Percentiles rank a stretch among this genome's conserved stretches.
Evolutionary conservation across 2,113 vertebrate species (phyloP).

Genomic region (Columbina picui): DNA sequence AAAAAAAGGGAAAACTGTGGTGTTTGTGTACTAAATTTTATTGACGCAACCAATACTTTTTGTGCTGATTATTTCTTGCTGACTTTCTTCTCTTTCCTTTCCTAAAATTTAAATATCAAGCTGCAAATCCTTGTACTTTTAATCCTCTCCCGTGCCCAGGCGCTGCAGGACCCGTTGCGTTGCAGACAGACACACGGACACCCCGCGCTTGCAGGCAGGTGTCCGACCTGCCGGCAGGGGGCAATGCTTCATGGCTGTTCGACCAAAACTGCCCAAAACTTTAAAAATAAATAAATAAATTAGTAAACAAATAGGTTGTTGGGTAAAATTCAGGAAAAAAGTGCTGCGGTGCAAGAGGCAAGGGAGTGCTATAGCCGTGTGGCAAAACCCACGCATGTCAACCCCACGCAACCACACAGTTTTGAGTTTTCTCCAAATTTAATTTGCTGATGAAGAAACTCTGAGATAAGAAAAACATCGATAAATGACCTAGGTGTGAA

Average conservation of each 20-base stretch:
- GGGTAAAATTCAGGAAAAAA: background rate
- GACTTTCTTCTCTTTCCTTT: background rate
- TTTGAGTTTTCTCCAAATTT: background rate
- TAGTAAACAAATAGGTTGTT: fast-evolving
- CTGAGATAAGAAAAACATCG: fast-evolving
- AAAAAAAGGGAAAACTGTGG: too few relatives aligned
- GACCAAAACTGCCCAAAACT: background rate
- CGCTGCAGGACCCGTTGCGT: fast-evolving
- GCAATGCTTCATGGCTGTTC: conserved; percentile 37
- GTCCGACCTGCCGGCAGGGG: conserved; percentile 33
- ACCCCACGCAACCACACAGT: fast-evolving
- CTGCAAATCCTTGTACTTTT: background rate
- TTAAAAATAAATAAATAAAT: too few relatives aligned
- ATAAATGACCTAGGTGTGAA: background rate
- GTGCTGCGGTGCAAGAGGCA: background rate
- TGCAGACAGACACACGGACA: background rate
- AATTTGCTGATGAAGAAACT: fast-evolving
- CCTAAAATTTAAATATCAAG: background rate
- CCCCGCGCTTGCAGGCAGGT: background rate
- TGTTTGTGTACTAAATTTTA: background rate
- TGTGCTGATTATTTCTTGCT: background rate
- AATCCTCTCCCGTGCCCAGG: too few relatives aligned
- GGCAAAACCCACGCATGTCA: background rate
- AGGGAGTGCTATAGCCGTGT: fast-evolving
- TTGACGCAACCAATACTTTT: background rate